These are phyloP conservation scores for Daboia siamensis DNA, from an alignment of 2,113 vertebrate species.

Conservation along the genomic window DNA sequence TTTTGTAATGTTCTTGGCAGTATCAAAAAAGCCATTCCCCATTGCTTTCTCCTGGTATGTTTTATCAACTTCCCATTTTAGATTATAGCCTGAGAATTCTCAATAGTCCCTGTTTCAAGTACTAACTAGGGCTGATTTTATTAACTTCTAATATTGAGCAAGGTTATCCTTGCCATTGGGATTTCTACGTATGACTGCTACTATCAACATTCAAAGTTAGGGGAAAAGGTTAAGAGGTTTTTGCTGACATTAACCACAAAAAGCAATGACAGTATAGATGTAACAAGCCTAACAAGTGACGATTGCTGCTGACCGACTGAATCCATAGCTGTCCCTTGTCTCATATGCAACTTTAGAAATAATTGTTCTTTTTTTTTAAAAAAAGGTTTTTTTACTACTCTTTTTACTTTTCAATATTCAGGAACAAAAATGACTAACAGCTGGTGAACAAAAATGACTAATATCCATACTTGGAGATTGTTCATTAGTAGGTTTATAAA, in stretches of 20 bases:
- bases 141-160: neutral
- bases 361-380: neutral
- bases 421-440: slow-evolving; percentile 46
- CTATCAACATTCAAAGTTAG: neutral
- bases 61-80: neutral
- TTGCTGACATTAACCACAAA: neutral
- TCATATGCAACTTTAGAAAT: slow-evolving; percentile 10
- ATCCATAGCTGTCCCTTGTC: neutral
- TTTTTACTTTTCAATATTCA: slow-evolving; percentile 45
- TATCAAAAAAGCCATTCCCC: neutral
- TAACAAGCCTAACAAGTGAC: slow-evolving; percentile 20
- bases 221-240: neutral
- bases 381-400: neutral
- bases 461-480: slow-evolving; percentile 24
- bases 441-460: slow-evolving; percentile 39
- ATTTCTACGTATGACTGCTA: neutral
- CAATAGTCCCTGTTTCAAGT: neutral
- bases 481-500: slow-evolving; percentile 47
- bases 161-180: neutral
- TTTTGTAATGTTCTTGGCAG: neutral
- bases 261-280: slow-evolving; percentile 34
- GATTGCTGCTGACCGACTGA: slow-evolving; percentile 30
- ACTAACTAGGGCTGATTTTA: neutral
- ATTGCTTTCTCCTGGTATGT: neutral
- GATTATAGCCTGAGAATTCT: neutral